Evolutionary conservation across 2,797 vertebrate genomes (phyloP).

Genomic region (Loriculus beryllinus): DNA sequence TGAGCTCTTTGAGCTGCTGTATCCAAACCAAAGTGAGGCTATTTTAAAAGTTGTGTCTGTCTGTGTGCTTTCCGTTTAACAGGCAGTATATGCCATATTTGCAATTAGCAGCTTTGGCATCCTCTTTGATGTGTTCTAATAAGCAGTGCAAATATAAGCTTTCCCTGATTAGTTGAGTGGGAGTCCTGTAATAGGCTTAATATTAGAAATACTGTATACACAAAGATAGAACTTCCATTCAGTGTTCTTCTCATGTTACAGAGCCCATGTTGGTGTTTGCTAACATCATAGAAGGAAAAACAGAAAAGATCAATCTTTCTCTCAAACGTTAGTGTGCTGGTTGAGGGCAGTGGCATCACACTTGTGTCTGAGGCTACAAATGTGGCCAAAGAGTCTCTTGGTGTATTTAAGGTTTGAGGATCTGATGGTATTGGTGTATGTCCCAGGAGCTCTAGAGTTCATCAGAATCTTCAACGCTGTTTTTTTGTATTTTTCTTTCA

Average conservation of each 20-base stretch:
- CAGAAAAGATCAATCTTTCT: not conserved
- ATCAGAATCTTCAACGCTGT: not conserved
- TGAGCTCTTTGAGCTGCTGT: constrained; percentile 53
- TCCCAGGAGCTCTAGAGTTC: not conserved
- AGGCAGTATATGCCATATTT: constrained; percentile 62
- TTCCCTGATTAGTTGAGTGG: not conserved
- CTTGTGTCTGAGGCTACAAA: not conserved
- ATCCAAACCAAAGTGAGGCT: constrained; percentile 42
- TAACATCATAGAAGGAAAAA: not conserved
- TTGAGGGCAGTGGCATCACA: fast-evolving
- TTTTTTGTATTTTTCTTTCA: not conserved
- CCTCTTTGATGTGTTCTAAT: constrained; percentile 18
- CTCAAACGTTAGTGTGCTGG: fast-evolving
- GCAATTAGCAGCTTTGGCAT: constrained; percentile 66
- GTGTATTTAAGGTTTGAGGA: fast-evolving
- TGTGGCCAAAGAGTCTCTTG: not conserved
- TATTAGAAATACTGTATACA: not conserved
- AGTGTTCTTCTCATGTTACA: not conserved
- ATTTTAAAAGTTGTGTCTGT: constrained; percentile 70
- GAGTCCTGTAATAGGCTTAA: constrained; percentile 10
- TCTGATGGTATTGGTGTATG: fast-evolving
- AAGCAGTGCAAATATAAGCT: constrained; percentile 19
- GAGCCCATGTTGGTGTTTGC: not conserved
- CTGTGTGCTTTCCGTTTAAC: constrained; percentile 53
- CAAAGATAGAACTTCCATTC: not conserved